These are phyloP conservation scores for Melanotaenia maccullochi DNA, from an alignment of 2,797 vertebrate species.

Conservation along the genomic window DNA sequence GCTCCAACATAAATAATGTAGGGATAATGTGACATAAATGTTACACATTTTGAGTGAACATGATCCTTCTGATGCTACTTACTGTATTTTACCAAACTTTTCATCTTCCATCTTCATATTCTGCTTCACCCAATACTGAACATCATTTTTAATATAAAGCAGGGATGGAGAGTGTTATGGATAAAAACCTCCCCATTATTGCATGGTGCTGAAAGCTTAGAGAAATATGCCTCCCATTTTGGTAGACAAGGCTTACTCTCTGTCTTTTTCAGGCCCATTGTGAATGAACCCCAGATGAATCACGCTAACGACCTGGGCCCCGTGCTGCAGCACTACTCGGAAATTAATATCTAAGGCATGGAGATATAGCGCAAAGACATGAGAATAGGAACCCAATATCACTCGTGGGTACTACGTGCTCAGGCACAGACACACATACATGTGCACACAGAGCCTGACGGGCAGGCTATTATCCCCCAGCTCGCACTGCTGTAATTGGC, in stretches of 20 bases:
- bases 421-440: conserved; percentile 54
- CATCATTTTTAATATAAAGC: conserved; percentile 31
- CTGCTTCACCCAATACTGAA: conserved; percentile 28
- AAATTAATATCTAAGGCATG: conserved; percentile 88
- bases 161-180: conserved; percentile 39
- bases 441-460: conserved; percentile 78
- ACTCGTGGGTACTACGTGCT: conserved; percentile 74
- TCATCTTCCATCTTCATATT: conserved; percentile 35
- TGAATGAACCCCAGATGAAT: conserved; percentile 83
- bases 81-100: conserved; percentile 28
- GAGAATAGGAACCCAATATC: conserved; percentile 87
- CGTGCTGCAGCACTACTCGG: conserved; percentile 77
- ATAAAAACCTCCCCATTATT: conserved; percentile 57
- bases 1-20: conserved; percentile 1
- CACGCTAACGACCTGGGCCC: conserved; percentile 83
- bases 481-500: conserved; percentile 85
- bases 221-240: conserved; percentile 63
- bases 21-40: neutral
- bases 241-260: conserved; percentile 44
- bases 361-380: conserved; percentile 88
- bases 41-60: conserved; percentile 1
- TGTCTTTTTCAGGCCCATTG: conserved; percentile 53
- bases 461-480: conserved; percentile 88
- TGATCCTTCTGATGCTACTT: conserved; percentile 13
- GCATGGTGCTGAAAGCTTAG: conserved; percentile 49